These are phyloP conservation scores for Larimichthys crocea DNA, from an alignment of 2,113 vertebrate species.

Conservation along the genomic window DNA sequence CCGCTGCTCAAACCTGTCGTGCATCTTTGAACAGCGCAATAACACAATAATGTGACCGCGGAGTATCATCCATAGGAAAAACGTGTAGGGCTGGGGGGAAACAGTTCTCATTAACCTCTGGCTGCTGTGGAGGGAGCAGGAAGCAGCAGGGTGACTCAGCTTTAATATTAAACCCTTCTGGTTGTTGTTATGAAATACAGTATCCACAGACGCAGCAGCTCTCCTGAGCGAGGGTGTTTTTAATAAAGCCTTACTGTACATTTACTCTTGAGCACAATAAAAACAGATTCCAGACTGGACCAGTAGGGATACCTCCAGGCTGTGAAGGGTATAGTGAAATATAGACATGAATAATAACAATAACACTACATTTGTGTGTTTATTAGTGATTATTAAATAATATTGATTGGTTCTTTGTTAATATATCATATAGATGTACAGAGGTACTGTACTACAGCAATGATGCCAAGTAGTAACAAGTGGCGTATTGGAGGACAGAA, in stretches of 20 bases:
- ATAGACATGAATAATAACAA: background rate
- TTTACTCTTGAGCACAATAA: constrained; percentile 50
- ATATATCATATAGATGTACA: background rate
- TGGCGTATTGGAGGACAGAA: background rate
- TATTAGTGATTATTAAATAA: background rate
- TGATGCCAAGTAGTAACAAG: background rate
- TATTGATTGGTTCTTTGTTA: too few relatives aligned
- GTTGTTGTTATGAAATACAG: constrained; percentile 61
- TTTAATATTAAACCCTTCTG: constrained; percentile 50
- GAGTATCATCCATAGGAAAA: constrained; percentile 55
- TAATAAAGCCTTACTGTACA: constrained; percentile 49
- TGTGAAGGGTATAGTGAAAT: constrained; percentile 26
- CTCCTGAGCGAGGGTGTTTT: constrained; percentile 34
- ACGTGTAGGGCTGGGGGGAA: constrained; percentile 17
- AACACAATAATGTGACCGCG: constrained; percentile 51
- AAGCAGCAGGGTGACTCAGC: constrained; percentile 54
- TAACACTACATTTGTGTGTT: too few relatives aligned
- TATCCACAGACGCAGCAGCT: constrained; percentile 20
- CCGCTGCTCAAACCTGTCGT: constrained; percentile 14
- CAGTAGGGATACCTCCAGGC: background rate
- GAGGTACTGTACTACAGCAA: background rate
- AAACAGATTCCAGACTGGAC: constrained; percentile 32
- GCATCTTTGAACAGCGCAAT: constrained; percentile 30
- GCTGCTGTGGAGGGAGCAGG: constrained; percentile 3
- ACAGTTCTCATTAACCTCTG: constrained; percentile 62